phyloP scores from a whole-genome alignment of 2,797 vertebrate species.

The Dryobates pubescens region DNA sequence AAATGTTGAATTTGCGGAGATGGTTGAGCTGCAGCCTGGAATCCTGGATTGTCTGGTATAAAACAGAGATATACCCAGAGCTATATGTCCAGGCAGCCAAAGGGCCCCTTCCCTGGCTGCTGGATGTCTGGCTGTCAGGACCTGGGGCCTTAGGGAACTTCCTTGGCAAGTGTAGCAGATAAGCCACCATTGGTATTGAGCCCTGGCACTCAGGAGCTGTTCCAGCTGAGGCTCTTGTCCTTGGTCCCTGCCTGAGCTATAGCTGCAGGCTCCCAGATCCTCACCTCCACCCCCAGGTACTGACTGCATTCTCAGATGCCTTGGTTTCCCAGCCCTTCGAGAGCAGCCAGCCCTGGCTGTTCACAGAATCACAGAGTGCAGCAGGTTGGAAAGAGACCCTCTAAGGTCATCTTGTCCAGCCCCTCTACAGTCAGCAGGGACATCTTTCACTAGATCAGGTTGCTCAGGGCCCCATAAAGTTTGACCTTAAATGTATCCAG shows the following conservation, averaged over 20 bases:
- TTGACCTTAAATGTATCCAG: too few relatives aligned
- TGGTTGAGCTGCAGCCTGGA: background rate
- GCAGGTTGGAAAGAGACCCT: too few relatives aligned
- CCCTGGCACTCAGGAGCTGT: background rate
- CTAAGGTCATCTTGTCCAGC: too few relatives aligned
- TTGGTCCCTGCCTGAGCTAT: background rate
- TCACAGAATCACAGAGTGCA: too few relatives aligned
- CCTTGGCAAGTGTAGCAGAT: rapidly evolving
- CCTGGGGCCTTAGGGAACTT: background rate
- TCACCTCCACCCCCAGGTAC: rapidly evolving
- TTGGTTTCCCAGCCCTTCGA: background rate
- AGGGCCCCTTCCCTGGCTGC: too few relatives aligned
- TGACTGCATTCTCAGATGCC: background rate
- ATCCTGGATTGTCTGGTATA: background rate
- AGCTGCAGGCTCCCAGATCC: background rate
- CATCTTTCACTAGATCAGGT: too few relatives aligned
- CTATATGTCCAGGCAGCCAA: background rate
- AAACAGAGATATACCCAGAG: background rate
- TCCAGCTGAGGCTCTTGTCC: background rate
- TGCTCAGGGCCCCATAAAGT: too few relatives aligned
- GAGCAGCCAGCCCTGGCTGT: background rate
- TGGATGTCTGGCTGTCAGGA: background rate
- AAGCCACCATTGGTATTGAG: rapidly evolving
- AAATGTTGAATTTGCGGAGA: background rate
- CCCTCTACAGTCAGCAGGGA: too few relatives aligned